Percentiles rank a stretch among this genome's conserved stretches.
Evolutionary conservation across 2,888 invertebrate genomes (phyloP).

Genomic region (Melanostoma mellinum): DNA sequence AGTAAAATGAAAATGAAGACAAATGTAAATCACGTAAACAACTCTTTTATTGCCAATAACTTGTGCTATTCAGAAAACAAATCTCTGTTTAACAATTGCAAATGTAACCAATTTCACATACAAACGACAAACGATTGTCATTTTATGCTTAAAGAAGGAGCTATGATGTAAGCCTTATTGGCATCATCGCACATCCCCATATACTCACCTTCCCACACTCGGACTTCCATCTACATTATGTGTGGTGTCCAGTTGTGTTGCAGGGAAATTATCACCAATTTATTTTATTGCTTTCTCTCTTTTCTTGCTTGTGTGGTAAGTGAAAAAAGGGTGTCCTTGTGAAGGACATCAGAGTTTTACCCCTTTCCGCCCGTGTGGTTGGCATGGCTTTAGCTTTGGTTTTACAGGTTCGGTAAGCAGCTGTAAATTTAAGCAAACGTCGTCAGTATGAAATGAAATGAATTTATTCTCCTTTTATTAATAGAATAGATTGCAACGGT

Average conservation of each 20-base stretch:
- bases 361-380: no score
- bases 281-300: not conserved
- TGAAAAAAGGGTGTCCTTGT: slow-evolving; percentile 17
- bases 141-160: no score
- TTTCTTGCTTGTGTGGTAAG: not conserved
- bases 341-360: not conserved
- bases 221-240: slow-evolving; percentile 38
- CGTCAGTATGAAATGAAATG: no score
- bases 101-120: not conserved
- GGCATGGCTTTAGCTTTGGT: no score
- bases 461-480: no score
- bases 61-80: slow-evolving; percentile 19
- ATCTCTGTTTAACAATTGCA: not conserved
- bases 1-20: slow-evolving; percentile 41
- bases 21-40: slow-evolving; percentile 49
- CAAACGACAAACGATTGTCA: no score
- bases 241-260: slow-evolving; percentile 18
- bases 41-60: slow-evolving; percentile 46
- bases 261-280: slow-evolving; percentile 34
- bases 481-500: no score
- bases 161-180: not conserved
- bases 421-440: slow-evolving; percentile 7
- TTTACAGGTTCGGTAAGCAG: not conserved
- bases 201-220: not conserved
- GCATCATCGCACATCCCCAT: not conserved